These are phyloP conservation scores for Manacus vitellinus DNA, from an alignment of 2,113 vertebrate species.

Conservation along the genomic window DNA sequence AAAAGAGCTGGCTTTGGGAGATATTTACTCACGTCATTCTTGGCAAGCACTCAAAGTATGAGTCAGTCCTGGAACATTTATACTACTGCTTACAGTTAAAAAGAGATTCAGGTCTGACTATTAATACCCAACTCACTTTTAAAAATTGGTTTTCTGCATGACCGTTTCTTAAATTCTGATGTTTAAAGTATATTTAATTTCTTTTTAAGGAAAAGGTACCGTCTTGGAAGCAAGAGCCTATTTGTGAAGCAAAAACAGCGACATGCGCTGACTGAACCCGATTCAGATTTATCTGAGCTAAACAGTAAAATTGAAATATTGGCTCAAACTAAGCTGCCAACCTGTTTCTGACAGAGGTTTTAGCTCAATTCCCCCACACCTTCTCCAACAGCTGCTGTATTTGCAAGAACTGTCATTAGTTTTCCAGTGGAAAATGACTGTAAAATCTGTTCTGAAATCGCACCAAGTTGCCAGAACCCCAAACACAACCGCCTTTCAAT, in stretches of 20 bases:
- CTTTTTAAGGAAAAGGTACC: background rate
- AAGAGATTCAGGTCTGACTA: background rate
- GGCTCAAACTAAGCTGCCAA: background rate
- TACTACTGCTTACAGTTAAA: slow-evolving; percentile 24
- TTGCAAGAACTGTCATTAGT: background rate
- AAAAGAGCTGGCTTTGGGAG: slow-evolving; percentile 44
- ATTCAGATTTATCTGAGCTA: background rate
- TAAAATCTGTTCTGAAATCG: background rate
- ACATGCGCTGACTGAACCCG: background rate
- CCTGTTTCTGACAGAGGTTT: background rate
- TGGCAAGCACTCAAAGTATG: slow-evolving; percentile 47
- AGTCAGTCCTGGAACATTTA: slow-evolving; percentile 37
- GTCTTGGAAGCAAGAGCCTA: background rate
- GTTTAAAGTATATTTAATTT: background rate
- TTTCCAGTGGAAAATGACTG: background rate
- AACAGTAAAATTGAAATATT: background rate
- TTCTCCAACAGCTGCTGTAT: background rate
- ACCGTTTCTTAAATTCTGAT: background rate
- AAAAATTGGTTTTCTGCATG: background rate
- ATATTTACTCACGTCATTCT: slow-evolving; percentile 46
- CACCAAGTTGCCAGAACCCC: background rate
- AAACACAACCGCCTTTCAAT: background rate
- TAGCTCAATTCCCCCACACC: background rate
- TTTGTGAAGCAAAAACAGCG: background rate
- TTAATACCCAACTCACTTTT: background rate